These are phyloP conservation scores for Paradoxurus hermaphroditus DNA, from an alignment of 2,113 vertebrate species.

Conservation along the genomic window DNA sequence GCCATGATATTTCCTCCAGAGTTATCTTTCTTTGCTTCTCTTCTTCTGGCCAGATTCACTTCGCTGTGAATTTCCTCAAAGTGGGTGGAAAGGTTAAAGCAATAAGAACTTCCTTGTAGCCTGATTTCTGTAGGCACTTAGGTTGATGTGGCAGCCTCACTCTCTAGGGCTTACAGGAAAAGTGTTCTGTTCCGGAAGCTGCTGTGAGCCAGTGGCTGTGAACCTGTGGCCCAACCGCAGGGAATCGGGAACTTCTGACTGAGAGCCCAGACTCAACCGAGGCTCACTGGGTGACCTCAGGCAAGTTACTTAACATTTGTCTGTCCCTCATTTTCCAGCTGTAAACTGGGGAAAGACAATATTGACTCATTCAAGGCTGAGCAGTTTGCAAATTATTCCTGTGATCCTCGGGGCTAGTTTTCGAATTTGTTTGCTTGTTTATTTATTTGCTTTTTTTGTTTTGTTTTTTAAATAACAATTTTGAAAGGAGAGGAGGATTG, in stretches of 20 bases:
- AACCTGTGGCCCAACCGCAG: slow-evolving; percentile 72
- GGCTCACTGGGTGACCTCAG: slow-evolving; percentile 42
- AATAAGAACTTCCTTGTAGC: neutral
- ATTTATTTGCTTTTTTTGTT: neutral
- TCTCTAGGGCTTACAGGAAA: slow-evolving; percentile 71
- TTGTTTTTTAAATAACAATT: neutral
- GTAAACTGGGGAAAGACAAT: neutral
- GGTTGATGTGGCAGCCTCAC: neutral
- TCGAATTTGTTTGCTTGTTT: neutral
- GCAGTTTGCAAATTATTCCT: neutral
- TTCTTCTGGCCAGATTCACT: slow-evolving; percentile 48
- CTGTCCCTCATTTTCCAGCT: slow-evolving; percentile 34
- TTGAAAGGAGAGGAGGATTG: neutral
- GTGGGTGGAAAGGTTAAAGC: slow-evolving; percentile 57
- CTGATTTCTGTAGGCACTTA: neutral
- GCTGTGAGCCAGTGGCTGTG: slow-evolving; percentile 64
- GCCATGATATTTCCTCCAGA: neutral
- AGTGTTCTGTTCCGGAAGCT: slow-evolving; percentile 35
- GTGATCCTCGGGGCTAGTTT: neutral
- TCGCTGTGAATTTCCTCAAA: slow-evolving; percentile 30
- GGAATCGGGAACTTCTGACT: slow-evolving; percentile 62
- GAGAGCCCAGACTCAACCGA: slow-evolving; percentile 24
- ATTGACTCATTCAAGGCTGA: slow-evolving; percentile 42
- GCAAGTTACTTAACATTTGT: slow-evolving; percentile 32
- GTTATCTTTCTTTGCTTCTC: neutral